Conservation (phyloP, 2,888 invertebrate genomes). For the Thysanoteuthis rhombus region DNA sequence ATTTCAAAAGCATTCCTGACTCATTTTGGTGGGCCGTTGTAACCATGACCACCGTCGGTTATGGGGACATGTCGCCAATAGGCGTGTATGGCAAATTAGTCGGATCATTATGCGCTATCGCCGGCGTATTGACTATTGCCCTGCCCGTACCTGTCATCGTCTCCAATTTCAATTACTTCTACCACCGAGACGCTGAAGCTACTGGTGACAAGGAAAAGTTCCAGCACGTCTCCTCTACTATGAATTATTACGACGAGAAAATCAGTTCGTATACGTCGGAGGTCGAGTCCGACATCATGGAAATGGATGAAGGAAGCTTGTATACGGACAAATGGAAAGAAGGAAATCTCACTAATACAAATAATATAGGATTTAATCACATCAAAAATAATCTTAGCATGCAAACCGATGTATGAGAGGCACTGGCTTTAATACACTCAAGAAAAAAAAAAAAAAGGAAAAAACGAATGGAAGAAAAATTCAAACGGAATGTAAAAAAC, state of each 20-base stretch:
- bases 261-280: slow-evolving; percentile 74
- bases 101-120: slow-evolving; percentile 97
- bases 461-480: background rate
- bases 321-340: slow-evolving; percentile 57
- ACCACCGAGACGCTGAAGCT: slow-evolving; percentile 95
- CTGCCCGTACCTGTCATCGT: slow-evolving; percentile 99
- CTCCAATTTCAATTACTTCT: slow-evolving; percentile 99
- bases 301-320: slow-evolving; percentile 85
- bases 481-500: background rate
- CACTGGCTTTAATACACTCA: background rate
- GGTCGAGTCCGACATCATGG: slow-evolving; percentile 83
- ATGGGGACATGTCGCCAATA: slow-evolving; percentile 99
- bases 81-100: slow-evolving; percentile 94
- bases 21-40: slow-evolving; percentile 94
- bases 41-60: slow-evolving; percentile 99
- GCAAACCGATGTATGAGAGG: slow-evolving; percentile 62
- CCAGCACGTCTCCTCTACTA: slow-evolving; percentile 67
- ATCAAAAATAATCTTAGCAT: slow-evolving; percentile 58
- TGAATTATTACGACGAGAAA: slow-evolving; percentile 73
- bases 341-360: slow-evolving; percentile 58
- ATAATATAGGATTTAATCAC: slow-evolving; percentile 53
- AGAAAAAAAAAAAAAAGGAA: background rate
- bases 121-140: slow-evolving; percentile 98
- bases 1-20: slow-evolving; percentile 95
- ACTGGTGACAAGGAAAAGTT: slow-evolving; percentile 91